Base-by-base conservation (phyloP, 1,140 invertebrate species). In the Armadillidium nasatum region DNA sequence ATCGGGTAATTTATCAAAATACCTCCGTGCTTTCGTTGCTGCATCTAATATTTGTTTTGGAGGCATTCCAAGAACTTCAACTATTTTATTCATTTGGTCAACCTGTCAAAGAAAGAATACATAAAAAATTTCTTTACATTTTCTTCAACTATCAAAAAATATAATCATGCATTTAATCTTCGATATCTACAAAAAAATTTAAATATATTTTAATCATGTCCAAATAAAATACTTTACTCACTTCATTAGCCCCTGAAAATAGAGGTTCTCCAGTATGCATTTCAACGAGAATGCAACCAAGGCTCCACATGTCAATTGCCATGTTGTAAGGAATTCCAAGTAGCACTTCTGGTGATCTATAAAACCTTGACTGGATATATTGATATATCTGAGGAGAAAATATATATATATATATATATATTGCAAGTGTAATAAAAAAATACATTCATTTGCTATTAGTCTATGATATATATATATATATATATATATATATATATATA, bases 1-100 rank as follows among this genome's bases (percentile, higher is more conserved):
- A 88, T 95, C 90, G 81, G 91, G 91, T 84, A 94, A 87, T 87
- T 96, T 95, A 84, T 99, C 97, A 87, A 99, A 99, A 87, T 96
- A 99, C 86, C 98, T 98, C 83, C 94, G 90, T 74, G 94, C 92
- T 87, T 99, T 99, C 83, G 94, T 93, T 79, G 95, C 95, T 87
- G 92, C 89, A 86, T 99, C 96, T 79, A 99, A 86, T 82, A 99
- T 88, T 86, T 96, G 92, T 84, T 94, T 93, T 4, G 97, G 96
- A 80, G 98, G 97, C 91, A 99, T 96, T 70, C 97, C 97, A 77
- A 97, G 86, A 72, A 98, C 95, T 88, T 99, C 98, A 71, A 99
- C 94, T 79, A 99, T 99, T 88, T 99, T 99, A 88, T 99, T 99
- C 95, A 99, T 98, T 89, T 99, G 98, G 87, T 99, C 98, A 83